These are phyloP conservation scores for Coenobita brevimanus DNA, from an alignment of 1,140 invertebrate genomes.

Conservation along the genomic window DNA sequence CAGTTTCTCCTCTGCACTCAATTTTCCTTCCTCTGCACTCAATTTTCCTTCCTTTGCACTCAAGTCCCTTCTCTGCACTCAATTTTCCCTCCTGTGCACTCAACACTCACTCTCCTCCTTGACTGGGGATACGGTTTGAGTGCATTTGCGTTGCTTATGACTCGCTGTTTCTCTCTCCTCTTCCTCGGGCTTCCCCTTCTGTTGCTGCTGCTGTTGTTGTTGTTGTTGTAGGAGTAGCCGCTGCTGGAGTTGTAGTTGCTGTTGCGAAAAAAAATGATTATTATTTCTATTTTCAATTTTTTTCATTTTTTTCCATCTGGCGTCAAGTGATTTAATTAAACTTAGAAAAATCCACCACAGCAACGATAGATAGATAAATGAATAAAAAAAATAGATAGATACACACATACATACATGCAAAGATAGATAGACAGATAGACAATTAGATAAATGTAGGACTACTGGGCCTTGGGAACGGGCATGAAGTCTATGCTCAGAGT, in stretches of 20 bases:
- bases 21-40: too few relatives aligned
- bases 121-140: constrained; percentile 7
- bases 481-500: too few relatives aligned
- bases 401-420: too few relatives aligned
- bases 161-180: neutral
- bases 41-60: too few relatives aligned
- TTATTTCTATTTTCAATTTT: neutral
- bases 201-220: constrained; percentile 27
- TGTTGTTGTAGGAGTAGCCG: constrained; percentile 51
- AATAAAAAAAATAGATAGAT: too few relatives aligned
- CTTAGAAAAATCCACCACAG: too few relatives aligned
- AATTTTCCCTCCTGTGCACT: neutral
- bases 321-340: neutral
- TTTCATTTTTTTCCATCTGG: neutral
- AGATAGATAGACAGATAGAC: too few relatives aligned
- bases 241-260: constrained; percentile 65
- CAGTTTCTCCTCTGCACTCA: too few relatives aligned
- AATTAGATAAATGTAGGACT: too few relatives aligned
- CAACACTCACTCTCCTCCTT: constrained; percentile 55
- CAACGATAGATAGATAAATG: too few relatives aligned
- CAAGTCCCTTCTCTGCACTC: too few relatives aligned
- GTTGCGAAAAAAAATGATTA: neutral
- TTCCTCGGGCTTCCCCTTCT: neutral
- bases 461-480: too few relatives aligned
- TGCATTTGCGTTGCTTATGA: neutral